These are phyloP conservation scores for Hermetia illucens DNA, from an alignment of 1,140 invertebrate species.

Conservation along the genomic window DNA sequence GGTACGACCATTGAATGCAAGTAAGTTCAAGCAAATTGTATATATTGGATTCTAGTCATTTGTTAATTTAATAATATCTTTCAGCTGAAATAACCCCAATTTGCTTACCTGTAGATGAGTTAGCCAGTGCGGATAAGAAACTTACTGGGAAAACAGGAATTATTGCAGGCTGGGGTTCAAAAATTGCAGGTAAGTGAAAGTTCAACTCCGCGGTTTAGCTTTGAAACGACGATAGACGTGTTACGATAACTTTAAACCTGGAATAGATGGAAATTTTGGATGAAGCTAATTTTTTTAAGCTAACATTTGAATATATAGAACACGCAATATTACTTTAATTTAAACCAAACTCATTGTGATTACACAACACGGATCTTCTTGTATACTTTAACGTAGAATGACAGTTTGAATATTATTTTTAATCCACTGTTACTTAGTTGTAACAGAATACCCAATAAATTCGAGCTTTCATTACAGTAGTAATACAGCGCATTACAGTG, in stretches of 20 bases:
- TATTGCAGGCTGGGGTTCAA: slow-evolving; percentile 40
- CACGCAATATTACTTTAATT: not conserved
- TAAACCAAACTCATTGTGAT: not conserved
- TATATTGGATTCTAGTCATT: not conserved
- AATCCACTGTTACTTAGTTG: no score
- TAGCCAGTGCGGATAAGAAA: slow-evolving; percentile 14
- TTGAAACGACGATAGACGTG: no score
- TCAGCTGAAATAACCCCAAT: slow-evolving; percentile 33
- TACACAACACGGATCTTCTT: no score
- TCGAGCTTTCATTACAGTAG: no score
- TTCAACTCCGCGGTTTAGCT: not conserved
- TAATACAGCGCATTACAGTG: no score
- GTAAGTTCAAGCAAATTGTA: slow-evolving; percentile 7
- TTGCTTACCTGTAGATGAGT: slow-evolving; percentile 33
- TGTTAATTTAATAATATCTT: slow-evolving; percentile 2
- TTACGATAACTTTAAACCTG: no score
- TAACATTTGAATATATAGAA: not conserved
- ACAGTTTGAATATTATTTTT: no score
- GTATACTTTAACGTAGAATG: no score
- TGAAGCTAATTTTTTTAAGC: not conserved
- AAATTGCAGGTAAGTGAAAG: slow-evolving; percentile 9
- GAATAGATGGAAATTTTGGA: no score
- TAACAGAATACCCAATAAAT: no score
- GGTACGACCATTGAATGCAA: slow-evolving; percentile 1
- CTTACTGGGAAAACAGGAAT: slow-evolving; percentile 31